Conservation (phyloP, 2,113 vertebrate species). For the Thunnus maccoyii region DNA sequence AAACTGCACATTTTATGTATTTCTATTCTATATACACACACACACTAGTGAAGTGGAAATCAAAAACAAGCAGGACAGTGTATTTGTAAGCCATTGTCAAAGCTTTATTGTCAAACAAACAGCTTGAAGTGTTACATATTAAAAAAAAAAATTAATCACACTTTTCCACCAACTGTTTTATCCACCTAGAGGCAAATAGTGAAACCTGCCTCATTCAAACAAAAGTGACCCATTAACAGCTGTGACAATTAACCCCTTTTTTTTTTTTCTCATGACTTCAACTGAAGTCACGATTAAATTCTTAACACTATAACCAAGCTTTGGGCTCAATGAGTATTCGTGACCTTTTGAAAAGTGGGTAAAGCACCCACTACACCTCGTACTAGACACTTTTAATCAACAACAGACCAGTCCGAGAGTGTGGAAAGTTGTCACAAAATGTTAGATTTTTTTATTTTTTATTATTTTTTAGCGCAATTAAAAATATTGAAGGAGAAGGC, state of each 20-base stretch:
- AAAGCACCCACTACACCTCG: slow-evolving; percentile 22
- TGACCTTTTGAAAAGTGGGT: slow-evolving; percentile 59
- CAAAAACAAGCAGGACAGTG: background rate
- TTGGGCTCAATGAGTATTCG: slow-evolving; percentile 42
- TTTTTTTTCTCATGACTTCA: background rate
- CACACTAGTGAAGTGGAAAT: too few relatives aligned
- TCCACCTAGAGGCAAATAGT: slow-evolving; percentile 22
- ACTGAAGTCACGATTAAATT: slow-evolving; percentile 2
- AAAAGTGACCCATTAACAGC: slow-evolving; percentile 32
- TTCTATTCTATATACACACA: too few relatives aligned
- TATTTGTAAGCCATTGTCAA: slow-evolving; percentile 61
- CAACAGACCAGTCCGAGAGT: background rate
- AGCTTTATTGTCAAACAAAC: slow-evolving; percentile 78
- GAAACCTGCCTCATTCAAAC: slow-evolving; percentile 24
- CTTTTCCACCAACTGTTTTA: slow-evolving; percentile 8
- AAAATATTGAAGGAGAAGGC: background rate
- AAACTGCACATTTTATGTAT: too few relatives aligned
- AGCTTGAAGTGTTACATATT: slow-evolving; percentile 55
- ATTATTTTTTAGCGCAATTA: background rate
- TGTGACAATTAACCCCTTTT: slow-evolving; percentile 4
- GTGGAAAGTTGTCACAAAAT: background rate
- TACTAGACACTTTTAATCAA: background rate
- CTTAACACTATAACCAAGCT: slow-evolving; percentile 48
- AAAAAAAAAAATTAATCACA: slow-evolving; percentile 45
- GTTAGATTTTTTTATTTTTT: too few relatives aligned